These are phyloP conservation scores for Hydrolagus affinis DNA, from an alignment of 2,113 vertebrate species.

Conservation along the genomic window DNA sequence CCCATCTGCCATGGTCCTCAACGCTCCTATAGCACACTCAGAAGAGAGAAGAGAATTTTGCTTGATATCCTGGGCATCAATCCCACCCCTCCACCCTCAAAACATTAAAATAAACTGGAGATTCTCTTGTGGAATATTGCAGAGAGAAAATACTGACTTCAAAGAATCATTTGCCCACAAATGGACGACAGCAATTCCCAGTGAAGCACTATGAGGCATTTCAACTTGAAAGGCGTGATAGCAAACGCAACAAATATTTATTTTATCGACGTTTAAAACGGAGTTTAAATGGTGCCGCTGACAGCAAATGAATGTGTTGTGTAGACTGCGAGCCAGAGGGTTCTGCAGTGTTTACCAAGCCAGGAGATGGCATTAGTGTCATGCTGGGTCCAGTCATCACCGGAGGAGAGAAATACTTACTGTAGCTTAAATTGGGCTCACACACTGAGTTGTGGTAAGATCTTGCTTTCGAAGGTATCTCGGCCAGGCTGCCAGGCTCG, in stretches of 20 bases:
- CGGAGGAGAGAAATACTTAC: background rate
- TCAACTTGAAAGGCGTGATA: constrained; percentile 35
- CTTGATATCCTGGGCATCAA: no score
- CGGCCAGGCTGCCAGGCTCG: constrained; percentile 12
- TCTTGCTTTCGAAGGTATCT: constrained; percentile 4
- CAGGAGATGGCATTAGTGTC: constrained; percentile 29
- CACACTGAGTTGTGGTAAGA: background rate
- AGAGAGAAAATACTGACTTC: constrained; percentile 23
- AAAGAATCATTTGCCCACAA: constrained; percentile 39
- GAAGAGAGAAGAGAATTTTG: no score
- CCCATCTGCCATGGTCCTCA: no score
- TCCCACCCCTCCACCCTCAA: no score
- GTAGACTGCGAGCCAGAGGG: background rate
- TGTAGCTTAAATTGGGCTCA: background rate
- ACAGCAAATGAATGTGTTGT: background rate
- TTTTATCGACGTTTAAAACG: background rate
- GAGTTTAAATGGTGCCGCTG: background rate
- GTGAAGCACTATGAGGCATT: constrained; percentile 37
- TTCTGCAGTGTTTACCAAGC: background rate
- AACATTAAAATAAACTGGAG: constrained; percentile 43
- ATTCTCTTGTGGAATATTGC: constrained; percentile 39
- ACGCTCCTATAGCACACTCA: no score
- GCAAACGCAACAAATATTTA: background rate
- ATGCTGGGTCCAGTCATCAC: background rate
- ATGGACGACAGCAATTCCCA: constrained; percentile 39